Evolutionary conservation across 2,888 invertebrate genomes (phyloP).

Genomic region (Euphydryas editha): DNA sequence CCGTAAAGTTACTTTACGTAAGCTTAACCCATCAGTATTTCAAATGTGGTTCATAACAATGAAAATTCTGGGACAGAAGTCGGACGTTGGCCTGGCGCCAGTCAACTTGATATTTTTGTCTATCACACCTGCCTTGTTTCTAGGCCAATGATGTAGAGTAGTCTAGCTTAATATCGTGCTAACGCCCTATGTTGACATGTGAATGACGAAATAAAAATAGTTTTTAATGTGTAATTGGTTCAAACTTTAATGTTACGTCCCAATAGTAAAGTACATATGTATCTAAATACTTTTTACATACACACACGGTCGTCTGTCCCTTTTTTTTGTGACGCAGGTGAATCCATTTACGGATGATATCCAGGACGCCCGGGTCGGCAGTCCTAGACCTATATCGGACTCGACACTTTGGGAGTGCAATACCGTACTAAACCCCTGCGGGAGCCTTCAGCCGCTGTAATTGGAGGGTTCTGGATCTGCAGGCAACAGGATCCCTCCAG

Average conservation of each 20-base stretch:
- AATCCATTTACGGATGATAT: no score
- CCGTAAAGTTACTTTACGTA: background rate
- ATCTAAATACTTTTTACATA: no score
- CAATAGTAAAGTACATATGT: no score
- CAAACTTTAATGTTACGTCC: background rate
- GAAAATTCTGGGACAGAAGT: slow-evolving; percentile 16
- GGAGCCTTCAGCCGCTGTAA: no score
- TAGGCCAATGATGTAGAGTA: slow-evolving; percentile 23
- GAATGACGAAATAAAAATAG: slow-evolving; percentile 15
- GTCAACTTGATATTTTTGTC: slow-evolving; percentile 17
- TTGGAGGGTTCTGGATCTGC: no score
- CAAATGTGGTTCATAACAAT: slow-evolving; percentile 17
- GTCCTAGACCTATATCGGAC: no score
- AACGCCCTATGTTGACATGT: slow-evolving; percentile 17
- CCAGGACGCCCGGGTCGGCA: no score
- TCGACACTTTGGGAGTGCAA: no score
- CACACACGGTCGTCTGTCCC: no score
- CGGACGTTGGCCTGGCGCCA: slow-evolving; percentile 25
- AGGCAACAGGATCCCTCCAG: no score
- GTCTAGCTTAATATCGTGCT: slow-evolving; percentile 22
- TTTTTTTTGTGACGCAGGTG: no score
- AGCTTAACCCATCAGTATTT: slow-evolving; percentile 7
- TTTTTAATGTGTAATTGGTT: background rate
- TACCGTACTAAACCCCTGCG: no score
- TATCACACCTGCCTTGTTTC: slow-evolving; percentile 21